A percentile compares a stretch with the other conserved stretches of the same genome.
These are phyloP conservation scores for Drosophila greeni DNA, from an alignment of 2,888 invertebrate species.

Conservation along the genomic window DNA sequence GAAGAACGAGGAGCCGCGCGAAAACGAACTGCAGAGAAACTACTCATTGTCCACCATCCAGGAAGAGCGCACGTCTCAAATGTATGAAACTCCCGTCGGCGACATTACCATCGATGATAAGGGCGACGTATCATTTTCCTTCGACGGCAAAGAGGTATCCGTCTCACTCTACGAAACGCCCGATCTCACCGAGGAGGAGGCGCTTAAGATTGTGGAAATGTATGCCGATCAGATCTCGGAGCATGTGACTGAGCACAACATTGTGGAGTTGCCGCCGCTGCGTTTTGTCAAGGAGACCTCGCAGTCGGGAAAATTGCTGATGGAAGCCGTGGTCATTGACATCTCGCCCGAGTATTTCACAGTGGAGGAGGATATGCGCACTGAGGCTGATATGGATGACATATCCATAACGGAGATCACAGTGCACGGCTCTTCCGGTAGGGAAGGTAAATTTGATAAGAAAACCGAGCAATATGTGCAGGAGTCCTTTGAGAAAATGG, in stretches of 20 bases:
- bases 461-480: conserved; percentile 79
- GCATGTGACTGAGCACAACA: conserved; percentile 90
- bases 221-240: conserved; percentile 95
- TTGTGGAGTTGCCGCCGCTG: conserved; percentile 91
- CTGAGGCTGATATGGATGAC: conserved; percentile 92
- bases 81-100: conserved; percentile 90
- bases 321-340: conserved; percentile 95
- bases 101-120: conserved; percentile 88
- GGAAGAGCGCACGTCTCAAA: conserved; percentile 92
- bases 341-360: conserved; percentile 91
- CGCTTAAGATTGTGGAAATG: conserved; percentile 94
- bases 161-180: conserved; percentile 95
- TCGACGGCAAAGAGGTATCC: conserved; percentile 94
- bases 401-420: conserved; percentile 89
- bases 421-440: conserved; percentile 81
- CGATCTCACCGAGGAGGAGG: conserved; percentile 94
- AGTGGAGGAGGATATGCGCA: conserved; percentile 88
- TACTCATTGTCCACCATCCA: conserved; percentile 94
- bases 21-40: conserved; percentile 82
- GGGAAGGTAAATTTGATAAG: conserved; percentile 79
- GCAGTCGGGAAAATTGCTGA: conserved; percentile 89
- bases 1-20: conserved; percentile 79
- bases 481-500: conserved; percentile 78
- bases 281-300: conserved; percentile 94
- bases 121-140: conserved; percentile 92